These are phyloP conservation scores for Schizotus pectinicornis DNA, from an alignment of 2,888 invertebrate species.

Conservation along the genomic window DNA sequence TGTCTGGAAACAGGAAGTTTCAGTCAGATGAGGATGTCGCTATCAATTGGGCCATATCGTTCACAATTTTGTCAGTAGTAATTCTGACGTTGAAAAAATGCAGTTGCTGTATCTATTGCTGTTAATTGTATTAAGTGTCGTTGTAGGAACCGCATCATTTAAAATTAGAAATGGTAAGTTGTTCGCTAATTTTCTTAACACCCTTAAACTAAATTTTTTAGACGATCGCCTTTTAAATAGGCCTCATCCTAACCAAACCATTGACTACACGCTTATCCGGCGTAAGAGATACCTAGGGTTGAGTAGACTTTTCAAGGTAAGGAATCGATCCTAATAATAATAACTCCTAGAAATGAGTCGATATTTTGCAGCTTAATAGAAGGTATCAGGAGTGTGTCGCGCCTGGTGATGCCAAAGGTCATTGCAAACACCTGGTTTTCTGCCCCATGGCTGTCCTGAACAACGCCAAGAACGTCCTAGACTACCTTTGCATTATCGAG, in stretches of 20 bases:
- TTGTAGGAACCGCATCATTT: background rate
- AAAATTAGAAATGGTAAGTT: constrained; percentile 5
- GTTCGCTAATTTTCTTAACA: background rate
- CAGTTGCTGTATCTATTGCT: background rate
- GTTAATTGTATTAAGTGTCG: background rate
- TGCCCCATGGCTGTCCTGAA: constrained; percentile 58
- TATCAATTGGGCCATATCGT: constrained; percentile 1
- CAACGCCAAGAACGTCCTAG: constrained; percentile 65
- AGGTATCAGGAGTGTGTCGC: constrained; percentile 66
- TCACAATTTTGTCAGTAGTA: background rate
- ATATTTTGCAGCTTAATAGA: constrained; percentile 62
- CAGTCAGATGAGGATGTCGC: constrained; percentile 8
- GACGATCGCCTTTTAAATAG: constrained; percentile 12
- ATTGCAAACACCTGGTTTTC: constrained; percentile 71
- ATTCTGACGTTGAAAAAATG: background rate
- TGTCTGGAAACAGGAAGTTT: background rate
- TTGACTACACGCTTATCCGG: constrained; percentile 6
- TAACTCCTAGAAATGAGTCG: background rate
- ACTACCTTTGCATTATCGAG: constrained; percentile 74
- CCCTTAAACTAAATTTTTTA: background rate
- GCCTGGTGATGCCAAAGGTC: constrained; percentile 66
- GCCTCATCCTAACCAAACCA: constrained; percentile 6
- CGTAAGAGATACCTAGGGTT: constrained; percentile 49
- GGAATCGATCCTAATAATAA: background rate
- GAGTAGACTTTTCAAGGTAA: constrained; percentile 49